Evolutionary conservation across 2,888 invertebrate genomes (phyloP).

Genomic region (Lasioglossum zephyrum): DNA sequence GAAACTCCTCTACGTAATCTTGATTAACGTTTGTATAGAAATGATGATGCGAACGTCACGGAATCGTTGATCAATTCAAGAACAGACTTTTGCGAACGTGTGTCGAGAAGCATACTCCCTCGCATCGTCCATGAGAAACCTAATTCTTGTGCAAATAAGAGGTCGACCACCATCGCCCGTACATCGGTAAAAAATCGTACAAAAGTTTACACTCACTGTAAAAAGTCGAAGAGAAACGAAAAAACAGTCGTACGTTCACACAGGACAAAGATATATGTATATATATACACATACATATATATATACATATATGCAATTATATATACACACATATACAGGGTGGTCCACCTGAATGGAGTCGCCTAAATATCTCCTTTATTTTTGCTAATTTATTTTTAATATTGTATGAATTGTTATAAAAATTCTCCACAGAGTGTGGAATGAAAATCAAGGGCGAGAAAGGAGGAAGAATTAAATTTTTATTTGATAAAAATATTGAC

Average conservation of each 20-base stretch:
- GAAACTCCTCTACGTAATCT: slow-evolving; percentile 33
- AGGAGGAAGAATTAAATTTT: too few species aligned
- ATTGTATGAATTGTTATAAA: too few species aligned
- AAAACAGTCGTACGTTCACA: neutral
- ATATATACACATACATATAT: neutral
- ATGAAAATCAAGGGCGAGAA: too few species aligned
- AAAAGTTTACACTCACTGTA: slow-evolving; percentile 13
- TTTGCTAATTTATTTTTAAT: too few species aligned
- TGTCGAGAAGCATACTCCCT: neutral
- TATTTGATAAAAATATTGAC: too few species aligned
- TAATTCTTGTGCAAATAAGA: slow-evolving; percentile 4
- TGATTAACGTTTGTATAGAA: slow-evolving; percentile 17
- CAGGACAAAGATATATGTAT: slow-evolving; percentile 3
- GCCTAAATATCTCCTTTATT: too few species aligned
- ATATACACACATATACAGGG: too few species aligned
- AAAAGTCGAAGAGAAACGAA: slow-evolving; percentile 4
- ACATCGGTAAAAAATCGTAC: slow-evolving; percentile 34
- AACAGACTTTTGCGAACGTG: slow-evolving; percentile 1
- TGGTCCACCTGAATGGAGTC: too few species aligned
- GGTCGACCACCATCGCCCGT: slow-evolving; percentile 1
- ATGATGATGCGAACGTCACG: slow-evolving; percentile 32
- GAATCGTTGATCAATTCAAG: slow-evolving; percentile 10
- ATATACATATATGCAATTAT: too few species aligned
- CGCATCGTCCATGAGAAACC: neutral
- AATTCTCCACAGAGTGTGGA: too few species aligned